Base-by-base conservation (phyloP, 2,113 vertebrate genomes). In the Tichodroma muraria region DNA sequence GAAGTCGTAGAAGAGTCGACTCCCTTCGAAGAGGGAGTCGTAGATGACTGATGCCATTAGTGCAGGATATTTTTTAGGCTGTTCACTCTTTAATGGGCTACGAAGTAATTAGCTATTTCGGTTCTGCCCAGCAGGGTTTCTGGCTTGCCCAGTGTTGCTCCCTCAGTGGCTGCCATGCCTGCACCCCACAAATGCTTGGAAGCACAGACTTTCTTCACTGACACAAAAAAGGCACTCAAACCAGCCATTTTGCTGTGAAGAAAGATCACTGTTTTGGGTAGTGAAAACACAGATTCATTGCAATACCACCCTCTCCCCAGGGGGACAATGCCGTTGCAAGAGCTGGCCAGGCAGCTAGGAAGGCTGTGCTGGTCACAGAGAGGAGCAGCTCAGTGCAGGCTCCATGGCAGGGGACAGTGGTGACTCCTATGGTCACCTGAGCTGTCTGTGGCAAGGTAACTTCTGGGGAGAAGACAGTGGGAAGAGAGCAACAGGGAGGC, bases 351-450 rank as follows among this genome's bases (percentile, higher is more conserved):
- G 61, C 63, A 82, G 76, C 44, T n/a, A 13, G 0, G 4, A 49
- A 56, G 53, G 49, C 6, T 0, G 1, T 49, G 52, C 22, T 50
- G 28, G 52, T 25, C 49, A 28, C 1, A 0, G 44, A 16, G 47
- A 59, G 27, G 40, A 63, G 44, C 47, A 65, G 40, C 73, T 35
- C 6, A 0, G 0, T 4, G 28, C 30, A 52, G 31, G 37, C 0
- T 53, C 53, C 38, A 7, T 0, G 2, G 45, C 49, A 53, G 47
- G 31, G 24, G 15, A 73, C 28, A 24, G 45, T 4, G 7, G 10
- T 31, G 69, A 25, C 78, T 35, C 35, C 49, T 3, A 1, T 0
- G 0, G 7, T 4, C 15, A 15, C 38, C 49, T 4, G 7, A 40
- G 35, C 31, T 57, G 37, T 17, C 56, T 61, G 35, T 0, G 0